phyloP scores from a whole-genome alignment of 2,113 vertebrate genomes.

The Mormoops blainvillei region DNA sequence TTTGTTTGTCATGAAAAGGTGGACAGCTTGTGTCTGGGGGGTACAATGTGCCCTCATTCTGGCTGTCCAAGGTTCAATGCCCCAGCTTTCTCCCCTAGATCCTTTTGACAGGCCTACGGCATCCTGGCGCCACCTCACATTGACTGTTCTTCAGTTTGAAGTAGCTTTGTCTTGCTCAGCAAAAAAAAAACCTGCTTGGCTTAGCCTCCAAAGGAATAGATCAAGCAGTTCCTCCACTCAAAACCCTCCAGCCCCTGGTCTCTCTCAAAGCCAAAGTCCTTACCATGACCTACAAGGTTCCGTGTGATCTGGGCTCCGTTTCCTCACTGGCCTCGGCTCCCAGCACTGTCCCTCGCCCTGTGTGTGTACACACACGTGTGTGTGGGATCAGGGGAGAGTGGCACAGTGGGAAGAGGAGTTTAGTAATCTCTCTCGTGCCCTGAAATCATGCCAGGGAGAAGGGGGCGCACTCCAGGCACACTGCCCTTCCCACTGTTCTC shows the following conservation, averaged over 20 bases:
- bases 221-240: background rate
- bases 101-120: background rate
- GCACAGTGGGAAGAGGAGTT: background rate
- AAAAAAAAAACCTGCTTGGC: background rate
- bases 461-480: background rate
- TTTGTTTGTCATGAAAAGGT: background rate
- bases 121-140: constrained; percentile 5
- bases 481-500: background rate
- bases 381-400: background rate
- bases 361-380: background rate
- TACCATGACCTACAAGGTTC: background rate
- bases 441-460: background rate
- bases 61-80: background rate
- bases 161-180: background rate
- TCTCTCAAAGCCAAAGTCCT: background rate
- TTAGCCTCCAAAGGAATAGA: background rate
- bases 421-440: background rate
- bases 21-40: background rate
- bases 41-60: background rate
- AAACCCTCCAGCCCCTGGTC: background rate
- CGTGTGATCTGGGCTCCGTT: background rate
- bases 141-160: background rate
- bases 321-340: background rate
- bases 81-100: constrained; percentile 27
- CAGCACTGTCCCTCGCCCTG: background rate